These are phyloP conservation scores for Donacobius atricapilla DNA, from an alignment of 2,113 vertebrate species.

Conservation along the genomic window DNA sequence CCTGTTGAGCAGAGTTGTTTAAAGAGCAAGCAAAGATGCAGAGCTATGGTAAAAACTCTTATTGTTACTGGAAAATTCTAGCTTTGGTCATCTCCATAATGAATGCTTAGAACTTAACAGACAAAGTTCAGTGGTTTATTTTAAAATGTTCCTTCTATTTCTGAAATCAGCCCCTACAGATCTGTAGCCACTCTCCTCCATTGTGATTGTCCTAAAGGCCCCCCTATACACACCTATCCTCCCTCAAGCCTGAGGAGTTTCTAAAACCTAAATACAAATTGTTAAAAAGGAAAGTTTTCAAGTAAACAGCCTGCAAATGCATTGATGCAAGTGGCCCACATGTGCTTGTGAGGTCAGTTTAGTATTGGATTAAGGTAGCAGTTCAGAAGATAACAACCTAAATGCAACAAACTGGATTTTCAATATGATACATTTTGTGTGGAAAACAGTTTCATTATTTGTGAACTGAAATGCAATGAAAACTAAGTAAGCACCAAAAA, in stretches of 20 bases:
- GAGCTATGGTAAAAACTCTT: not conserved
- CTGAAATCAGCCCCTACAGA: not conserved
- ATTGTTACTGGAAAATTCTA: not conserved
- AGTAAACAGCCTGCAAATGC: not conserved
- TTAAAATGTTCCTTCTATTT: not conserved
- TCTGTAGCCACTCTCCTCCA: not conserved
- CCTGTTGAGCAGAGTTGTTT: slow-evolving; percentile 57
- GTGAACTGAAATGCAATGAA: not conserved
- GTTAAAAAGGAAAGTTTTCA: not conserved
- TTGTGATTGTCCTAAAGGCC: not conserved
- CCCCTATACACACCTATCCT: not conserved
- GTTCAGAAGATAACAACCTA: not conserved
- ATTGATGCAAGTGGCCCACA: not conserved
- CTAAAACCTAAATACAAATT: not conserved
- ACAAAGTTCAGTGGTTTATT: not conserved
- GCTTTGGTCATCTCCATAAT: not conserved
- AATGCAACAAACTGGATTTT: not conserved
- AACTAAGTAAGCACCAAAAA: not conserved
- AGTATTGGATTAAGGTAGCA: not conserved
- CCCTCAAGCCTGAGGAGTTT: not conserved
- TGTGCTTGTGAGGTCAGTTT: not conserved
- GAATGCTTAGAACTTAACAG: not conserved
- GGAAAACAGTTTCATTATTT: not conserved
- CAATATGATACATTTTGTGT: not conserved
- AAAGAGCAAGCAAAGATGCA: not conserved